Conservation (phyloP, 1,140 invertebrate species). For the Mylabris phalerata region DNA sequence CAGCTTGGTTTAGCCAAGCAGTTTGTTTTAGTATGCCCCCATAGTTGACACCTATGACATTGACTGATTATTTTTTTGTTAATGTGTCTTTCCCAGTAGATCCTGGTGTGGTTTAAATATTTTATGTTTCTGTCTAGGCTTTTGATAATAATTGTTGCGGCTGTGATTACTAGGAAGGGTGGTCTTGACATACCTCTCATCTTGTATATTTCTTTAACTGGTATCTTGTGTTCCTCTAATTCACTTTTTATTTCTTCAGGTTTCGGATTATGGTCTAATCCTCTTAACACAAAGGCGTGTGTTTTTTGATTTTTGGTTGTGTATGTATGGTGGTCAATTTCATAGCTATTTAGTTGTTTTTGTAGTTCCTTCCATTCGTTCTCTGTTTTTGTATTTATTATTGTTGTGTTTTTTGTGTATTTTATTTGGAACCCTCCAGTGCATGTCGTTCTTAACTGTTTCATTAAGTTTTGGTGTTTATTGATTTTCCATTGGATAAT, state of each 20-base stretch:
- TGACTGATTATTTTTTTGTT: slow-evolving; percentile 15
- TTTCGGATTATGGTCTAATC: slow-evolving; percentile 2
- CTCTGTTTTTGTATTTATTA: no score
- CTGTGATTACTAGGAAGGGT: slow-evolving; percentile 1
- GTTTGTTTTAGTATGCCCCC: no score
- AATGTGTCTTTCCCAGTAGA: slow-evolving; percentile 25
- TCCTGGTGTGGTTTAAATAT: background rate
- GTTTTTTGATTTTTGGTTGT: slow-evolving; percentile 8
- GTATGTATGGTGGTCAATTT: slow-evolving; percentile 10
- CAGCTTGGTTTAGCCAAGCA: no score
- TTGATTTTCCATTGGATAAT: no score
- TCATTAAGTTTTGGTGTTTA: no score
- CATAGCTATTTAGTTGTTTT: background rate
- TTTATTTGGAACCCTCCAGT: no score
- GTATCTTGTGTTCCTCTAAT: background rate
- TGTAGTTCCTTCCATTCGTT: no score
- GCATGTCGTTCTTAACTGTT: no score
- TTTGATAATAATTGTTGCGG: background rate
- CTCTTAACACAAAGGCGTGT: slow-evolving; percentile 7
- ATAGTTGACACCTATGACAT: no score
- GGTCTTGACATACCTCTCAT: background rate
- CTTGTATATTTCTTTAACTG: background rate
- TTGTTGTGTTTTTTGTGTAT: no score
- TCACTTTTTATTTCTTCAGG: slow-evolving; percentile 1
- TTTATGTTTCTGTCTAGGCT: background rate